Evolutionary conservation across 2,888 invertebrate genomes (phyloP), one percentile per base, ranked within the genome.

Genomic region (Nomada ruficornis): DNA sequence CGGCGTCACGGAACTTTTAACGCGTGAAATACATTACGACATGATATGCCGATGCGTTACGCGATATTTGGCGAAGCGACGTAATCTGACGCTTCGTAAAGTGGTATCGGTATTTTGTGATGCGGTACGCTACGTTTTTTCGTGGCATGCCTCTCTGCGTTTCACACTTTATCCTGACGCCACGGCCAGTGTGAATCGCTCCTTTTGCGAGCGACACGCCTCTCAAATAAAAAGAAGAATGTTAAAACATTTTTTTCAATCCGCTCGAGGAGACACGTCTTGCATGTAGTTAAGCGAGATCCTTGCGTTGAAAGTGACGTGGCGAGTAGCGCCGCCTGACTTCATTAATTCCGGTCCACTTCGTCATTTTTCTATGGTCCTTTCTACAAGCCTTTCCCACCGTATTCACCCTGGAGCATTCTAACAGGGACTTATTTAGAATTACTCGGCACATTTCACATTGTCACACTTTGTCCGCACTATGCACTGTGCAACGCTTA

Each of bases 371-470:
- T 74, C n/a, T 42, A 13, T 4, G 42, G 29, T 47, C 60, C 29
- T 5, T 20, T 55, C 77, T 65, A 64, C 29, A 64, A 59, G 47
- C 52, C 80, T 42, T 62, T 72, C 42, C 54, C 54, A 47, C 52
- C 44, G 52, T 23, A 18, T 18, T 50, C 60, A 26, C 23, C 42
- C 72, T 68, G 47, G 68, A 70, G 42, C 11, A 36, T 23, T 68
- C 23, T 13, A 44, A 1, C 68, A 44, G 42, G 15, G 11, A 70
- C 29, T 70, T 60, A 59, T 50, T 50, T 59, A 59, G 65, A 62
- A 77, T 83, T 83, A 83, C 83, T 77, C 59, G 73, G 67, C 82
- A 71, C 59, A 73, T 82, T 74, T 68, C 59, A 26, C 57, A 15
- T 29, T 15, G 52, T 36, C 36, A 13, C 20, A 3, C 20, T 55